Evolutionary conservation across 2,797 vertebrate genomes (phyloP).

Genomic region (Alcedo quadribrachys): DNA sequence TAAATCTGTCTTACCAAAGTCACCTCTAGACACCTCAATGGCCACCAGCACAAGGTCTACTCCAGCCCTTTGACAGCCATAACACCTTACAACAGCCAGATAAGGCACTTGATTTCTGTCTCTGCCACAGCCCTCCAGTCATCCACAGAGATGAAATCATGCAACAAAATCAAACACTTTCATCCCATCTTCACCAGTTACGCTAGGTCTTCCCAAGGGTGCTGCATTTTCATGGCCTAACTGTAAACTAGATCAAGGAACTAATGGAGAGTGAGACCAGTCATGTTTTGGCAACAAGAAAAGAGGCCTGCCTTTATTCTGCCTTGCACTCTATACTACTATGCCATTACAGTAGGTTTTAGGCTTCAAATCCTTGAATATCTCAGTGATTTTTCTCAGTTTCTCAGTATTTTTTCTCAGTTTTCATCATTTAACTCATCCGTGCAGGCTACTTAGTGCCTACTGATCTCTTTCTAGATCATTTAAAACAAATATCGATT

Average conservation of each 20-base stretch:
- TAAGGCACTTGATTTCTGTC: not conserved
- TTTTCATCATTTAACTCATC: not conserved
- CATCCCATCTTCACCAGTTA: not conserved
- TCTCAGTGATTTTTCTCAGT: not conserved
- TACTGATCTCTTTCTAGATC: not conserved
- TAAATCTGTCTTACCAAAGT: not conserved
- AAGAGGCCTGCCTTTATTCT: not conserved
- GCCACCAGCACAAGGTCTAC: not conserved
- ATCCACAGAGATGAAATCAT: not conserved
- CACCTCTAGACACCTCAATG: not conserved
- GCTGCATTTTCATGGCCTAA: fast-evolving
- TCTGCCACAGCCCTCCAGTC: not conserved
- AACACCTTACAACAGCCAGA: not conserved
- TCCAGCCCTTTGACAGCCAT: not conserved
- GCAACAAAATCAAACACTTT: fast-evolving
- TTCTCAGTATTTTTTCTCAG: not conserved
- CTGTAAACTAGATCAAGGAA: not conserved
- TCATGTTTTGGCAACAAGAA: not conserved
- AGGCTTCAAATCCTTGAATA: not conserved
- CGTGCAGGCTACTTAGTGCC: not conserved
- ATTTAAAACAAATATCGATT: constrained; percentile 23
- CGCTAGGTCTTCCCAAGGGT: not conserved
- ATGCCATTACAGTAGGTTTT: not conserved
- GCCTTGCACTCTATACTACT: not conserved
- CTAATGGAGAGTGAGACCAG: not conserved